A percentile compares a stretch with the other conserved stretches of the same genome.
phyloP scores from a whole-genome alignment of 2,888 invertebrate genomes.

The Drosophila infuscata region DNA sequence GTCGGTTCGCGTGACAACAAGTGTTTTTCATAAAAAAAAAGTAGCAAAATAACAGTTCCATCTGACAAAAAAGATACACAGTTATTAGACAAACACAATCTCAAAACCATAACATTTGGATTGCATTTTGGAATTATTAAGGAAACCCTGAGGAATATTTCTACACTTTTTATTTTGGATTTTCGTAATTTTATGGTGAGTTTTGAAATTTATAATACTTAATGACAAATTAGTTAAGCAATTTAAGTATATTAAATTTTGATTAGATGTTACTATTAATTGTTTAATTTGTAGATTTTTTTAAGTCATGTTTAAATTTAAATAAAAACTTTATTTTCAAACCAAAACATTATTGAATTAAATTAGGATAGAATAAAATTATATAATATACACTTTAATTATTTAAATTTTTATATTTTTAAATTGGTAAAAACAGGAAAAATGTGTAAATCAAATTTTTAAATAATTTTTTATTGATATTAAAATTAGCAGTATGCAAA shows the following conservation, averaged over 20 bases:
- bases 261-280: background rate
- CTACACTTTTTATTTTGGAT: slow-evolving; percentile 30
- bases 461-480: background rate
- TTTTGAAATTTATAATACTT: background rate
- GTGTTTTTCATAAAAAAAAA: slow-evolving; percentile 29
- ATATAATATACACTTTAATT: background rate
- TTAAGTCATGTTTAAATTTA: background rate
- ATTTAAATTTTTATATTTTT: background rate
- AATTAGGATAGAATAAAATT: background rate
- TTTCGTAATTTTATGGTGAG: slow-evolving; percentile 61
- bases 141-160: slow-evolving; percentile 11
- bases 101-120: slow-evolving; percentile 7
- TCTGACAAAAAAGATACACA: background rate
- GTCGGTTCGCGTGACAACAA: slow-evolving; percentile 63
- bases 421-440: background rate
- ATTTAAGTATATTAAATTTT: background rate
- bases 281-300: background rate
- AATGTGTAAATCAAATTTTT: background rate
- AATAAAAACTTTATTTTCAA: background rate
- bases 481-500: background rate
- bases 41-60: background rate
- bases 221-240: background rate
- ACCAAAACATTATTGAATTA: background rate
- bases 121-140: slow-evolving; percentile 36
- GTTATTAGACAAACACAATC: slow-evolving; percentile 1